Evolutionary conservation across 2,797 vertebrate species (phyloP).

Genomic region (Thaleichthys pacificus): DNA sequence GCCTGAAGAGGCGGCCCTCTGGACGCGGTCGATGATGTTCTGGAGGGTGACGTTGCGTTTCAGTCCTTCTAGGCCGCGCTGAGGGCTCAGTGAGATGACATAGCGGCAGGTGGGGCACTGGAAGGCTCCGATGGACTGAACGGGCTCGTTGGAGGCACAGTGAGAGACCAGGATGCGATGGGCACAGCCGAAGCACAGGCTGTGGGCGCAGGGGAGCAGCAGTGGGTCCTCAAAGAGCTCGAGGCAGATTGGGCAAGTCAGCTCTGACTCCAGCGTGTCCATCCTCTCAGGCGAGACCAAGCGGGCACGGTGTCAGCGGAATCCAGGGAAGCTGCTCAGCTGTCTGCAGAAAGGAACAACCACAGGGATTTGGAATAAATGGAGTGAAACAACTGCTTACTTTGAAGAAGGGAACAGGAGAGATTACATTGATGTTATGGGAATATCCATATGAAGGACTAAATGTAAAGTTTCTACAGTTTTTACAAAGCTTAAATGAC

Average conservation of each 20-base stretch:
- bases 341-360: constrained; percentile 76
- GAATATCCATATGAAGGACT: constrained; percentile 1
- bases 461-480: constrained; percentile 23
- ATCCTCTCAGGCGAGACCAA: constrained; percentile 90
- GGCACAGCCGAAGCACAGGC: constrained; percentile 93
- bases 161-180: constrained; percentile 94
- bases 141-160: constrained; percentile 90
- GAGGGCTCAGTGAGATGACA: constrained; percentile 91
- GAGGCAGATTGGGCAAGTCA: constrained; percentile 99
- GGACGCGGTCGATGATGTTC: constrained; percentile 94
- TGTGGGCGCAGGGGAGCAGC: constrained; percentile 95
- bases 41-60: constrained; percentile 97
- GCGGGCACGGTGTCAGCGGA: constrained; percentile 82
- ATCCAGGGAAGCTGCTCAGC: constrained; percentile 92
- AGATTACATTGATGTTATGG: constrained; percentile 14
- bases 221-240: constrained; percentile 97
- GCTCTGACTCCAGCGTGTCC: constrained; percentile 98
- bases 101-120: constrained; percentile 96
- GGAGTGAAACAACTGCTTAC: constrained; percentile 52
- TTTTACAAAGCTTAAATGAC: too few relatives aligned
- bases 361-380: constrained; percentile 70
- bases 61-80: constrained; percentile 91
- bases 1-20: constrained; percentile 81
- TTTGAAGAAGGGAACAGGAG: constrained; percentile 39
- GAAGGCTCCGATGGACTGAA: constrained; percentile 90